Evolutionary conservation across 2,888 invertebrate species (phyloP), one percentile per base, ranked within the genome.

Genomic region (Mythimna impura): DNA sequence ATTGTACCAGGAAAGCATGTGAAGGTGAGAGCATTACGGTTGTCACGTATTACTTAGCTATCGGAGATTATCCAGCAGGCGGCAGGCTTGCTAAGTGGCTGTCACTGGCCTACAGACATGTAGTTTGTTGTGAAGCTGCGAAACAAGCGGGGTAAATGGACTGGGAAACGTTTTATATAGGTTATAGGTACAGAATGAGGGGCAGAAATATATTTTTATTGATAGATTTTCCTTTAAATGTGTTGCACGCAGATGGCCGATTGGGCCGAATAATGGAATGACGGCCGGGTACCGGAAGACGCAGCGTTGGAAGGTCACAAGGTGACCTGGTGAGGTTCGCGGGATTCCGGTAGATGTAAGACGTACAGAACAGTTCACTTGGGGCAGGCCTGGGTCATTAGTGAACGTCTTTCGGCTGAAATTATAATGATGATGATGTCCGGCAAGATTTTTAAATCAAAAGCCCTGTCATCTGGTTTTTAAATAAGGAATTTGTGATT

Each of bases 41-140:
- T 75, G 66, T 68, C 71, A 66, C 62, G 60, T 68, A 82, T 67
- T 71, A 72, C 76, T 77, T 72, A 74, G 67, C 60, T 76, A 76
- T 70, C 66, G 54, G 52, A 77, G 84, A 80, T 83, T 76, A 83
- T 80, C 86, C 63, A 65, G 20, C 43, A 55, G 66, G 52, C 61
- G 70, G 67, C 66, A 36, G 63, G 55, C 58, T 57, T 36, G 64
- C 66, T 86, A 83, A 83, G 84, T 82, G 86, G 74, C 64, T 76
- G 77, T 79, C 84, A 75, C 69, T 68, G 43, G 76, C 47, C 63
- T 63, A 69, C 63, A 74, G 60, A 76, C 67, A 60, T 55, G 54
- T 47, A 71, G 78, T 67, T 81, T 70, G 57, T 57, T 64, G 75
- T 61, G 54, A 62, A 43, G 50, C 67, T 47, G n/a, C 22, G 64